These are phyloP conservation scores for Lutraria rhynchaena DNA, from an alignment of 1,140 invertebrate genomes.

Conservation along the genomic window DNA sequence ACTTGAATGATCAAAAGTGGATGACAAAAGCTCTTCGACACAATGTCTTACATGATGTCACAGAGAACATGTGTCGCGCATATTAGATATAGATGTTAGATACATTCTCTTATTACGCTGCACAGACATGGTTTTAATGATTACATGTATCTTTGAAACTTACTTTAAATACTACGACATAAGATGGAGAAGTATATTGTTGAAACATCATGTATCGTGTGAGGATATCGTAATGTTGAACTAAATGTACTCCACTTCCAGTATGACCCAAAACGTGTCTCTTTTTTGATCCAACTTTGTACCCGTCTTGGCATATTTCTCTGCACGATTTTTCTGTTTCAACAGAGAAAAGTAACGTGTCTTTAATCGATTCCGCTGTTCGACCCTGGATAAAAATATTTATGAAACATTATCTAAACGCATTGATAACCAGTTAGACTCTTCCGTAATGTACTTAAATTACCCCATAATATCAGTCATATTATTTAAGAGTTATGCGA, in stretches of 20 bases:
- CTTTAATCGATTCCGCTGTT: not conserved
- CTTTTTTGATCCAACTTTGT: conserved; percentile 14
- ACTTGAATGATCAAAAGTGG: too few species aligned
- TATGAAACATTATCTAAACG: not conserved
- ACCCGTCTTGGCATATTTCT: conserved; percentile 24
- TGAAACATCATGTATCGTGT: conserved; percentile 28
- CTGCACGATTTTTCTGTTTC: conserved; percentile 12
- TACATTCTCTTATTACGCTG: too few species aligned
- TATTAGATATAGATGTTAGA: too few species aligned
- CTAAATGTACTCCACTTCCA: conserved; percentile 40
- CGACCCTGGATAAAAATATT: conserved; percentile 3
- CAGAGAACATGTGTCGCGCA: too few species aligned
- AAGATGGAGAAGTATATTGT: not conserved
- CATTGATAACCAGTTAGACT: not conserved
- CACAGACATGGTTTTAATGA: too few species aligned
- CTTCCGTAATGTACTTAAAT: not conserved
- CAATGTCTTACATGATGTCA: too few species aligned
- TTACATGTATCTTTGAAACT: too few species aligned
- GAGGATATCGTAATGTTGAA: conserved; percentile 33
- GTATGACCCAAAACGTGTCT: conserved; percentile 29
- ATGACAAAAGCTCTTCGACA: too few species aligned
- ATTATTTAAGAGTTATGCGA: not conserved
- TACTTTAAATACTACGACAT: conserved; percentile 30
- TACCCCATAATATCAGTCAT: not conserved
- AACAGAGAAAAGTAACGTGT: conserved; percentile 13